Evolutionary conservation across 1,140 invertebrate species (phyloP).

Genomic region (Drosophila auraria): DNA sequence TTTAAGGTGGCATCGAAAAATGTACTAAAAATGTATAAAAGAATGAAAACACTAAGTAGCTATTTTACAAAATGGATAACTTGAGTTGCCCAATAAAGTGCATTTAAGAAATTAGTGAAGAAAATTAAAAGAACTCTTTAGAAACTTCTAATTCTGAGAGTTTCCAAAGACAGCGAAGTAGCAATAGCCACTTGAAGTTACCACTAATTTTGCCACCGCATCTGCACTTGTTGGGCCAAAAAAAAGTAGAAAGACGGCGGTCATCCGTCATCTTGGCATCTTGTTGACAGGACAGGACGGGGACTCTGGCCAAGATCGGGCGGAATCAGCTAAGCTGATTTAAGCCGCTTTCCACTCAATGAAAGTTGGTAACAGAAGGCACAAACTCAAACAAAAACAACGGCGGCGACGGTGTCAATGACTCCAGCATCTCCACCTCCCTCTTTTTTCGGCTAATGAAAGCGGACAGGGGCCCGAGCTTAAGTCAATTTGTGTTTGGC

Average conservation of each 20-base stretch:
- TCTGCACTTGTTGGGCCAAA: constrained; percentile 3
- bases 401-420: constrained; percentile 58
- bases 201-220: constrained; percentile 14
- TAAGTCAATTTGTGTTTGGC: constrained; percentile 70
- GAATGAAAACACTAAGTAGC: neutral
- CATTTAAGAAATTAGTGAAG: neutral
- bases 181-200: neutral
- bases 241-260: neutral
- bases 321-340: constrained; percentile 66
- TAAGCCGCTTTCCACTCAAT: constrained; percentile 58
- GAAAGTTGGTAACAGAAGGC: constrained; percentile 37
- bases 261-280: constrained; percentile 40
- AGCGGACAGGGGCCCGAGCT: constrained; percentile 51
- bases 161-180: neutral
- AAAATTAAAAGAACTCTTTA: neutral
- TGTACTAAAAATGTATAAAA: neutral
- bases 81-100: neutral
- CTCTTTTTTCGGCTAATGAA: constrained; percentile 52
- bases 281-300: constrained; percentile 38
- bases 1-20: neutral
- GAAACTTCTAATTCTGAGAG: neutral
- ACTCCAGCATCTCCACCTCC: constrained; percentile 14
- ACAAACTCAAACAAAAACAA: constrained; percentile 12
- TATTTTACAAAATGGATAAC: neutral
- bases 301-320: constrained; percentile 16